phyloP scores from a whole-genome alignment of 2,113 vertebrate genomes.

The Dermatemys mawii region DNA sequence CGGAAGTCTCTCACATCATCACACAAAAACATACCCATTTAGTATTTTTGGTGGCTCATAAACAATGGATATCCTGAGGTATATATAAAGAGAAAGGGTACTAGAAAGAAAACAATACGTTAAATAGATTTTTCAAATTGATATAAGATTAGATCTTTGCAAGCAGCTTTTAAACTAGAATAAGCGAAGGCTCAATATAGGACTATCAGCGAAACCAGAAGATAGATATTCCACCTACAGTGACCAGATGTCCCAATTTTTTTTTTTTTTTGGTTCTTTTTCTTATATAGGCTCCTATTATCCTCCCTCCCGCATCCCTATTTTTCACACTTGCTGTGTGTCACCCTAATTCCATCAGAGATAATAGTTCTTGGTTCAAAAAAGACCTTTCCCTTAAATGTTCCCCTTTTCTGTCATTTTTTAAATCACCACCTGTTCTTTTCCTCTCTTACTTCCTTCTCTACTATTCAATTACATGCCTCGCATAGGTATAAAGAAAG shows the following conservation, averaged over 20 bases:
- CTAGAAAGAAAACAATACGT: neutral
- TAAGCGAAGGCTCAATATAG: neutral
- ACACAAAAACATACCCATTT: neutral
- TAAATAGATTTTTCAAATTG: neutral
- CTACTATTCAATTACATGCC: neutral
- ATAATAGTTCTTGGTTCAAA: neutral
- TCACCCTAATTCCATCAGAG: too few species aligned
- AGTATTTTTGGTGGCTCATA: neutral
- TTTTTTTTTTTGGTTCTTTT: too few species aligned
- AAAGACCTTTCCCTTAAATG: neutral
- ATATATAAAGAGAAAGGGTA: fast-evolving
- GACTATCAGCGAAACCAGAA: neutral
- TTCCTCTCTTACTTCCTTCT: fast-evolving
- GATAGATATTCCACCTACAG: too few species aligned
- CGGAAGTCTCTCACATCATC: neutral
- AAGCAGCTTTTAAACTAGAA: neutral
- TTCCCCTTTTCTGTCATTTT: neutral
- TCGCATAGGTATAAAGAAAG: neutral
- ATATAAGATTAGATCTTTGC: neutral
- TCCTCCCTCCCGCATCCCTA: too few species aligned
- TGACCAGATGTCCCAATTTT: too few species aligned
- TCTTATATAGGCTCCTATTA: too few species aligned
- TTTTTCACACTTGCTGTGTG: too few species aligned
- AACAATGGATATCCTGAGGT: neutral
- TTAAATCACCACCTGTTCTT: neutral